Evolutionary conservation across 2,888 invertebrate species (phyloP).

Genomic region (Netelia inedita): DNA sequence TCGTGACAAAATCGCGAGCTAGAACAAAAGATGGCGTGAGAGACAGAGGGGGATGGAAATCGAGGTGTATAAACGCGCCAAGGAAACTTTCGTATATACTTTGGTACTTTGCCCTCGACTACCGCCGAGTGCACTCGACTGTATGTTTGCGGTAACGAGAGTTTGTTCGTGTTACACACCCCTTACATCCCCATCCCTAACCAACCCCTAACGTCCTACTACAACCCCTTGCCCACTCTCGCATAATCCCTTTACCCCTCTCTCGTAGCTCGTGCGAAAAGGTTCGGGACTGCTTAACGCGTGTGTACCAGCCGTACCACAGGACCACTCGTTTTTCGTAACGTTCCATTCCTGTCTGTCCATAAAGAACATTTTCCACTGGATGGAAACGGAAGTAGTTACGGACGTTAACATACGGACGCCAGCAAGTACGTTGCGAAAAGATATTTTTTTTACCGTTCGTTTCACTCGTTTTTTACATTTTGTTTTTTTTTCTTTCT

Average conservation of each 20-base stretch:
- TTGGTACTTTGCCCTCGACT: constrained; percentile 58
- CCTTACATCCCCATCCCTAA: constrained; percentile 44
- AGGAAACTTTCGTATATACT: constrained; percentile 64
- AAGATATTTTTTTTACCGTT: no score
- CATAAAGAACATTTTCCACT: neutral
- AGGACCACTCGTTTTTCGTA: neutral
- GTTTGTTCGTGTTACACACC: constrained; percentile 62
- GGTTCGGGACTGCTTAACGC: constrained; percentile 42
- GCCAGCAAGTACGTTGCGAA: no score
- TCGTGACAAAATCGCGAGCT: constrained; percentile 37
- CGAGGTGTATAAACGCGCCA: constrained; percentile 40
- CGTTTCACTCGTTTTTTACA: no score
- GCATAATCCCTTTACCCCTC: neutral
- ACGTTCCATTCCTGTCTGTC: neutral
- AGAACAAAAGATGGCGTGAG: constrained; percentile 7
- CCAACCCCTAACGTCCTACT: constrained; percentile 1
- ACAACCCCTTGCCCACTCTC: neutral
- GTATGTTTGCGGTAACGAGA: constrained; percentile 68
- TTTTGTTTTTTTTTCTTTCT: no score
- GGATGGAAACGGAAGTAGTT: neutral
- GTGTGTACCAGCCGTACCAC: constrained; percentile 8
- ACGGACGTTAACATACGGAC: no score
- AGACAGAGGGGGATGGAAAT: neutral
- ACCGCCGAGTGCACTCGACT: constrained; percentile 69
- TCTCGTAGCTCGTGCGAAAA: constrained; percentile 36